Conservation (phyloP, 2,888 invertebrate genomes). For the Amphipoea oculea region DNA sequence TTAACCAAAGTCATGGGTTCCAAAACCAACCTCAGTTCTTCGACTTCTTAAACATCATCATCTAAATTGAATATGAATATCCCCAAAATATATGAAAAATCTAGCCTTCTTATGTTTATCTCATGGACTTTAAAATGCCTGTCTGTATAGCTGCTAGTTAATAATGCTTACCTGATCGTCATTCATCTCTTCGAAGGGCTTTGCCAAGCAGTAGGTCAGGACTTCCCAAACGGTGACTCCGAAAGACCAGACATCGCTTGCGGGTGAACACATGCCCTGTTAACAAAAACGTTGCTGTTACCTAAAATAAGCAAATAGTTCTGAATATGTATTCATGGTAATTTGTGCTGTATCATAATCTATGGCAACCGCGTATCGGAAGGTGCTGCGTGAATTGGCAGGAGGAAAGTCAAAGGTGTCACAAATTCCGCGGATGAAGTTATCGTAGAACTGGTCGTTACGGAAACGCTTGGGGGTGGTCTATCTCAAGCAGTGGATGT, state of each 20-base stretch:
- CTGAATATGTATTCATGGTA: neutral
- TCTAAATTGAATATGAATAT: neutral
- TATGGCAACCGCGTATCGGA: too few relatives aligned
- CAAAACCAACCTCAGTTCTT: neutral
- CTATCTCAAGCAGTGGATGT: conserved; percentile 29
- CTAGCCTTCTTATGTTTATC: too few relatives aligned
- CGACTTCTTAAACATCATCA: neutral
- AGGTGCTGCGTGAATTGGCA: neutral
- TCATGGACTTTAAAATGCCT: too few relatives aligned
- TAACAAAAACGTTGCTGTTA: conserved; percentile 18
- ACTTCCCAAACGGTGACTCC: conserved; percentile 98
- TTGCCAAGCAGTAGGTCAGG: conserved; percentile 94
- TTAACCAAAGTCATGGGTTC: too few relatives aligned
- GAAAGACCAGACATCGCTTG: conserved; percentile 97
- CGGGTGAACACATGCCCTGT: conserved; percentile 96
- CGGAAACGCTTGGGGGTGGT: neutral
- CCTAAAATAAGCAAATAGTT: neutral
- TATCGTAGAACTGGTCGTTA: neutral
- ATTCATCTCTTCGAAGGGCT: conserved; percentile 95
- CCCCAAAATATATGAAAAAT: neutral
- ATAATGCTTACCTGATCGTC: conserved; percentile 93
- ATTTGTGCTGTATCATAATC: neutral
- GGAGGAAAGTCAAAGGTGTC: neutral
- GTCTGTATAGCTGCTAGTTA: too few relatives aligned
- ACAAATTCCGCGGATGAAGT: neutral